These are phyloP conservation scores for Apodemia zela DNA, from an alignment of 2,888 invertebrate genomes.

Conservation along the genomic window DNA sequence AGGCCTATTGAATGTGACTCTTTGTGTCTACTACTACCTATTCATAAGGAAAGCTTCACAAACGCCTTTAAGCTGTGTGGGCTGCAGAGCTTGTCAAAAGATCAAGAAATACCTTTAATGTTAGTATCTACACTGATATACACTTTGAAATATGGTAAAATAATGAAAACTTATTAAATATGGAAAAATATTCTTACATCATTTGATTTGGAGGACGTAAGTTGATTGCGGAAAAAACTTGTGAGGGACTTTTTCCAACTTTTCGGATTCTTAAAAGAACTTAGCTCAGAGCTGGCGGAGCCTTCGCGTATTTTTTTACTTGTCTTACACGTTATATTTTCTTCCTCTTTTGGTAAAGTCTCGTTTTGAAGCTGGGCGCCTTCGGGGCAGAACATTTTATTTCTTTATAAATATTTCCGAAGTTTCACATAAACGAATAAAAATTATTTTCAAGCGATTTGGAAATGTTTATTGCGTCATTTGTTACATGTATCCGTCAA, in stretches of 20 bases:
- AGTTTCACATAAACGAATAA: constrained; percentile 4
- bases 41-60: no score
- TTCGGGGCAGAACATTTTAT: constrained; percentile 44
- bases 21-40: no score
- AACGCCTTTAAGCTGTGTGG: no score
- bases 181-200: constrained; percentile 50
- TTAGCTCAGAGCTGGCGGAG: constrained; percentile 50
- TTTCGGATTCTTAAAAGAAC: constrained; percentile 60
- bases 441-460: constrained; percentile 4
- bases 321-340: constrained; percentile 46
- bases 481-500: constrained; percentile 7
- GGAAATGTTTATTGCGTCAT: neutral
- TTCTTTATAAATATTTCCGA: neutral
- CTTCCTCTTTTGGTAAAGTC: constrained; percentile 45
- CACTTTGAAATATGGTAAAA: neutral
- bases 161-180: neutral
- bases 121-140: no score
- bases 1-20: no score
- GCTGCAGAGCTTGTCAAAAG: no score
- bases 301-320: constrained; percentile 53
- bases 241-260: constrained; percentile 72
- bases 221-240: constrained; percentile 67
- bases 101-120: neutral
- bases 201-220: constrained; percentile 66
- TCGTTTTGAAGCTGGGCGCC: constrained; percentile 52